Evolutionary conservation across 53 echinoderm and acorn worm genomes (phyloP), one percentile per base, ranked within the genome.

Genomic region (Temnopleurus reevesii): DNA sequence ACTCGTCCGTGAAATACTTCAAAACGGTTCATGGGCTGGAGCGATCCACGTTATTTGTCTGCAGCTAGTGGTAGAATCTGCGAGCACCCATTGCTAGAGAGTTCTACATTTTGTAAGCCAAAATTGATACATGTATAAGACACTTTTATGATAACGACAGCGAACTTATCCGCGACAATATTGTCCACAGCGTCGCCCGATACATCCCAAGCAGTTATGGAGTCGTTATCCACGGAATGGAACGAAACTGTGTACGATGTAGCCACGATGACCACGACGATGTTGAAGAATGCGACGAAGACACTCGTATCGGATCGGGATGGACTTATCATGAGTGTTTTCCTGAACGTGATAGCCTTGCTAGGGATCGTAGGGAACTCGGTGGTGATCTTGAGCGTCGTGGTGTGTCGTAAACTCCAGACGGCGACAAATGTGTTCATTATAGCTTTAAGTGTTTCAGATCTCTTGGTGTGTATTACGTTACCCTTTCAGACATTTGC

Each of bases 341-440:
- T 82, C 49, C 60, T 90, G 35, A 64, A 82, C 33, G 26, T 90
- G 18, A 90, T 90, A 10, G 84, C 84, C 34, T 4, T 90, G 1
- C 28, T 90, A 1, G 90, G 90, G 25, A 83, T 90, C 26, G 44
- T 83, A 4, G 90, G 90, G 23, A 90, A 90, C 43, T 64, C 83
- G 21, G 43, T 90, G 0, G 83, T 90, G 9, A 55, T 90, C 66
- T 8, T 90, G 7, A 46, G 83, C 1, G 90, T 90, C 31, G 53
- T 83, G 53, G 64, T 90, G 25, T 71, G 65, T 29, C 46, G 66
- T 9, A 87, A 87, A 25, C 71, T 87, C 3, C 88, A 66, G 9
- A 71, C 84, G 53, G 84, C 71, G 4, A 63, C 90, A 10, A 90
- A 90, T 49, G 90, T 90, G 36, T 90, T 83, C 84, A 83, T 90